Base-by-base conservation (phyloP, 2,797 vertebrate species). In the Hippocampus kuda region DNA sequence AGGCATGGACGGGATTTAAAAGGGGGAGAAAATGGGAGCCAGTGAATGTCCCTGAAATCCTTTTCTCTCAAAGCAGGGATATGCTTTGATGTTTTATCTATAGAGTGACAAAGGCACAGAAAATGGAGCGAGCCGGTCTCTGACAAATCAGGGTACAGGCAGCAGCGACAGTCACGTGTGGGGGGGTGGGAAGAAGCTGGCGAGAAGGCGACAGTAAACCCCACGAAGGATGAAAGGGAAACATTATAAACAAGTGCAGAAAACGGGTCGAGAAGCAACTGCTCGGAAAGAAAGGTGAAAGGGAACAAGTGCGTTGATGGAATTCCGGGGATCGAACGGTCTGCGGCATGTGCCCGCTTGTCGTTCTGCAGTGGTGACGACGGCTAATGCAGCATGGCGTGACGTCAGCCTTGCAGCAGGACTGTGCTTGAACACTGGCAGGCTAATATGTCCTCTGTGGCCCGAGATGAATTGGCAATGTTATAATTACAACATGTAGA, bases 71-170 rank as follows among this genome's bases (percentile, higher is more conserved):
- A 72, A 84, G 85, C 82, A 81, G 81, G 80, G 2, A 87, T 83
- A 78, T 73, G 80, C 86, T 88, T 89, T 89, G 86, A 89, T 89
- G 88, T 89, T 89, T 88, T 89, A 89, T 89, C 89, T 88, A 79
- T 80, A 83, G 83, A 81, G 78, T 67, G 69, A 87, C 83, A 84
- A 82, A 84, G 79, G 79, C 79, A 75, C 78, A 82, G 81, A 84
- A 80, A 86, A 80, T 79, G 75, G 80, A 79, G 77, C 74, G 77
- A 87, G 77, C 70, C 48, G 70, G 80, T 81, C 74, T 72, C 77
- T 81, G 81, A 81, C 82, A 83, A 78, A 83, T 83, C 79, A 38
- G 69, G 70, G 74, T 57, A 70, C 77, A 78, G 91, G 89, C 83
- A 91, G 92, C 86, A 90, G 76, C 9, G 72, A 74, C 73, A 92